Base-by-base conservation (phyloP, 2,113 vertebrate species). In the Chaetops frenatus region DNA sequence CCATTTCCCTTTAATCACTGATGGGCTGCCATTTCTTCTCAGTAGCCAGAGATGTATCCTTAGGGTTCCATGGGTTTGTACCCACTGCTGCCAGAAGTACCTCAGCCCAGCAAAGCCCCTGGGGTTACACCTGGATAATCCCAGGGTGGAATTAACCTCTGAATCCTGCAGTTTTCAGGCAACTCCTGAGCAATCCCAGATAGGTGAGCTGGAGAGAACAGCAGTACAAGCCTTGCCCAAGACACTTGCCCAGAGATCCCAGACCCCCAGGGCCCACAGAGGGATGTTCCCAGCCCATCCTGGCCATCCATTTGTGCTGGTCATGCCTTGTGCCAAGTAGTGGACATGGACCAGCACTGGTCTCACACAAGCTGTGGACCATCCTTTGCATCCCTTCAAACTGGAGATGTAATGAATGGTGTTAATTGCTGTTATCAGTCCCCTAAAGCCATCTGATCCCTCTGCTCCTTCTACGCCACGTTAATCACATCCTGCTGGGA, bases 401-500 rank as follows among this genome's bases (percentile, higher is more conserved):
- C 80, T 1, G 67, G 35, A 35, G 47, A 35, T 1, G 14, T 82
- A 94, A 62, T 13, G 51, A 91, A 31, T 0, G 0, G 29, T 40
- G 82, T 76, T 88, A 33, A 56, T 81, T 92, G 74, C 88, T 90
- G 36, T 35, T 78, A 48, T 48, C 3, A 6, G 72, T 45, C 45
- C 76, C 88, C 53, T 81, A 28, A 81, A 95, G 72, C 76, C 69
- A 56, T 36, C 40, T 0, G 0, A 90, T 80, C 60, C 66, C 76
- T 90, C 62, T 83, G 64, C 81, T 94, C 81, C 74, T 70, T 70
- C 67, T 78, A 7, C 2, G 1, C 76, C 64, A 47, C 0, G 2
- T 87, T 92, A 90, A 90, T 93, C 71, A 48, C 62, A 57, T 79
- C 74, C 62, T 78, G 81, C 15, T 3, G 88, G 85, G 76, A 28